Base-by-base conservation (phyloP, 2,888 invertebrate species). In the Ochlodes sylvanus region DNA sequence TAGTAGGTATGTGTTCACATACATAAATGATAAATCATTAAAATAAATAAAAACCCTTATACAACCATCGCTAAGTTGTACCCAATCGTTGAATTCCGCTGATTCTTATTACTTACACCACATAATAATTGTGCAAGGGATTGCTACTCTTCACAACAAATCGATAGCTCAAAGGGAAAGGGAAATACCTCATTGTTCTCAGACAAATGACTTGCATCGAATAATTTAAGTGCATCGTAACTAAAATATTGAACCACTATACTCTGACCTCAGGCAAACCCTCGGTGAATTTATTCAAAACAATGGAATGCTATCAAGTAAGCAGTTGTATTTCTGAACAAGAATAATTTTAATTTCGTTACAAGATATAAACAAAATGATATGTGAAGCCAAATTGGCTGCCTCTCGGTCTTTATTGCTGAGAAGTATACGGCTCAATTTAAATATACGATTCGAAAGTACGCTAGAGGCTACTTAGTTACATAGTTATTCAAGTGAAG, bases 101-200 rank as follows among this genome's bases (percentile, higher is more conserved):
- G 0, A 19, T 14, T 67, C 63, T 74, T 15, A 12, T 70, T 7
- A 70, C 74, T 84, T 84, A 72, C 6, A 73, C 83, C 84, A 80
- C 68, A 71, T 47, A 42, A 66, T 68, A 76, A 73, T 77, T 68
- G 69, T 72, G 76, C 75, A 80, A 82, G 78, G 73, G 77, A 47
- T 56, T 62, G 67, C 42, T 55, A 47, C 67, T 67, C 55, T 42
- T 47, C 56, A 60, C 55, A 62, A 62, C 52, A 56, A 55, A 62
- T 67, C 61, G 55, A 62, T 47, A 67, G 55, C 67, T 62, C 47
- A 62, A 67, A 67, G 60, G 60, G 66, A 67, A 34, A 62, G 83
- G 88, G 90, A 88, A 88, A 89, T 89, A 80, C 78, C 76, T 89
- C 87, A 89, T 90, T 90, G 90, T 89, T 84, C 86, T 76, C 82